Conservation (phyloP, 2,888 invertebrate species). For the Euplexia lucipara region DNA sequence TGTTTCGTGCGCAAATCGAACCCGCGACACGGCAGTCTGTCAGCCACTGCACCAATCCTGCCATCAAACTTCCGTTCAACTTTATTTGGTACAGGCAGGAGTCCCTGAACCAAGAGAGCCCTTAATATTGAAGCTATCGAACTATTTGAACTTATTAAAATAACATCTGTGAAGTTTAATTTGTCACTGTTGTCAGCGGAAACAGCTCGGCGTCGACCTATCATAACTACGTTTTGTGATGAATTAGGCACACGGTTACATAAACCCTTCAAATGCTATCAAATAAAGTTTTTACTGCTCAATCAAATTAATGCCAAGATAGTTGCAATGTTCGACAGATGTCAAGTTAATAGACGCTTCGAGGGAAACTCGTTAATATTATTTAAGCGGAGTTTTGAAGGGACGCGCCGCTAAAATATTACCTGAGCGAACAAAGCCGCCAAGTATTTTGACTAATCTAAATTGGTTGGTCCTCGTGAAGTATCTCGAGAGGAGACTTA, state of each 20-base stretch:
- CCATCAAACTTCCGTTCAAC: too few species aligned
- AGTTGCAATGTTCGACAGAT: constrained; percentile 54
- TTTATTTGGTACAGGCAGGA: too few species aligned
- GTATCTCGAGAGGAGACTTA: constrained; percentile 17
- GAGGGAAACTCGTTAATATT: constrained; percentile 36
- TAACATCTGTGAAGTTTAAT: constrained; percentile 13
- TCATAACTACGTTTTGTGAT: constrained; percentile 31
- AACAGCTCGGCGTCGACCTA: constrained; percentile 21
- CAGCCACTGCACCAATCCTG: too few species aligned
- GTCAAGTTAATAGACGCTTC: constrained; percentile 42
- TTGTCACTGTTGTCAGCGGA: neutral
- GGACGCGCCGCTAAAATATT: constrained; percentile 36
- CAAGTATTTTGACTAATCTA: constrained; percentile 47
- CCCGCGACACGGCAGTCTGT: too few species aligned
- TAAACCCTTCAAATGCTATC: constrained; percentile 22
- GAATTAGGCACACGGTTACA: constrained; percentile 34
- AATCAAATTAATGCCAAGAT: constrained; percentile 48
- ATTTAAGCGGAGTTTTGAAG: constrained; percentile 26
- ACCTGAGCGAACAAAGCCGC: constrained; percentile 37
- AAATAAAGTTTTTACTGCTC: constrained; percentile 50
- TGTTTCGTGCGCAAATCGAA: too few species aligned
- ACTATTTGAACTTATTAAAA: constrained; percentile 11
- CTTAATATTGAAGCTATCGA: neutral
- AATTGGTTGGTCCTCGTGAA: constrained; percentile 32
- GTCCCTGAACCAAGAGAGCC: constrained; percentile 2